Percentiles rank a stretch among this genome's conserved stretches.
phyloP scores from a whole-genome alignment of 2,888 invertebrate species.

The Dicranocentrus wangi region DNA sequence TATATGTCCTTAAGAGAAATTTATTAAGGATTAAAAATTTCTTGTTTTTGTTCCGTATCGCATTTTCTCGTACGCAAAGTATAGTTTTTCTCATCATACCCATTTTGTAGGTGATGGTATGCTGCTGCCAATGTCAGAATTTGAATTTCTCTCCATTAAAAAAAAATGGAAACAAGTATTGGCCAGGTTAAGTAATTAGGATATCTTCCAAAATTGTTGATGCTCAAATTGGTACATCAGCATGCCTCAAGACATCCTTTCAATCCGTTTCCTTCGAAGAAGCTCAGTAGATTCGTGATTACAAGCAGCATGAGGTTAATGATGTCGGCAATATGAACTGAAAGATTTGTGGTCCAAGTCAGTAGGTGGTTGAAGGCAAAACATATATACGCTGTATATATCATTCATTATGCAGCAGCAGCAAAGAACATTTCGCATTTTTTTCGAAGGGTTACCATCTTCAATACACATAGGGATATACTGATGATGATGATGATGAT shows the following conservation, averaged over 20 bases:
- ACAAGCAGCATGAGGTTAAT: conserved; percentile 63
- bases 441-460: neutral
- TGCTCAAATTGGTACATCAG: conserved; percentile 50
- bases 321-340: conserved; percentile 61
- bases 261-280: conserved; percentile 27
- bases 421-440: neutral
- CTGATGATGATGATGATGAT: too few species aligned
- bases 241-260: conserved; percentile 33
- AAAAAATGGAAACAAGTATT: conserved; percentile 4
- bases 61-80: too few species aligned
- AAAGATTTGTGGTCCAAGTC: conserved; percentile 61
- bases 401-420: neutral
- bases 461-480: too few species aligned
- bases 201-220: conserved; percentile 43
- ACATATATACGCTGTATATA: conserved; percentile 24
- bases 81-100: too few species aligned
- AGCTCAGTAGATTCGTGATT: conserved; percentile 49
- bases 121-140: neutral
- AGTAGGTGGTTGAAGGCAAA: conserved; percentile 59
- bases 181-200: conserved; percentile 51
- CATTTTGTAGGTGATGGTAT: too few species aligned
- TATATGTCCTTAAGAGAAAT: conserved; percentile 8
- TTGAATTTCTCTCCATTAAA: neutral
- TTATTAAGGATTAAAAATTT: neutral
- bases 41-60: too few species aligned